Conservation (phyloP, 2,113 vertebrate genomes). For the Rhinopithecus roxellana region DNA sequence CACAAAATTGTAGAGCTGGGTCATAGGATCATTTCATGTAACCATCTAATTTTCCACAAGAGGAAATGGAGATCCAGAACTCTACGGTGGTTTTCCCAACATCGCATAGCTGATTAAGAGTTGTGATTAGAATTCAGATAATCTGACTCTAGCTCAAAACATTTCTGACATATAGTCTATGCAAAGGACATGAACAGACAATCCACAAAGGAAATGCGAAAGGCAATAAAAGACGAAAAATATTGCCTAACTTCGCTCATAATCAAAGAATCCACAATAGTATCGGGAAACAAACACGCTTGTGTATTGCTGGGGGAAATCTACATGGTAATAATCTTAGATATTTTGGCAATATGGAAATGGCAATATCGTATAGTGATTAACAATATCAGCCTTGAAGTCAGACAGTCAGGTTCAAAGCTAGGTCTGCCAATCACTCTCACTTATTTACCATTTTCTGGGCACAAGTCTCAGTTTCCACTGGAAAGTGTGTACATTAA, state of each 20-base stretch:
- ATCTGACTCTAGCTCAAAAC: conserved; percentile 21
- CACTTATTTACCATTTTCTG: not conserved
- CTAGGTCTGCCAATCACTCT: not conserved
- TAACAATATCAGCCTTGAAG: not conserved
- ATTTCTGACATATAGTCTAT: conserved; percentile 30
- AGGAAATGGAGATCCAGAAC: conserved; percentile 1
- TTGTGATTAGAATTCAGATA: conserved; percentile 67
- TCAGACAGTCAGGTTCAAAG: not conserved
- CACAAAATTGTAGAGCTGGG: not conserved
- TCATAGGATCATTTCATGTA: not conserved
- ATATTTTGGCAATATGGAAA: not conserved
- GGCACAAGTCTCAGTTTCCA: not conserved
- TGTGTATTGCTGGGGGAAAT: not conserved
- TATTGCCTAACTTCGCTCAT: not conserved
- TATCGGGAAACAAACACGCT: not conserved
- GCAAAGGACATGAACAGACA: conserved; percentile 37
- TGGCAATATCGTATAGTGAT: not conserved
- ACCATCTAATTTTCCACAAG: conserved; percentile 40
- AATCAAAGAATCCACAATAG: not conserved
- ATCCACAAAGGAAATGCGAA: conserved; percentile 8
- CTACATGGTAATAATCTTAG: not conserved
- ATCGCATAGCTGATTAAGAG: conserved; percentile 27
- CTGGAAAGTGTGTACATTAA: not conserved
- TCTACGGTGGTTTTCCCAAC: not conserved
- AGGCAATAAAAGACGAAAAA: not conserved